phyloP scores from a whole-genome alignment of 2,113 vertebrate genomes.

The Micromys minutus region DNA sequence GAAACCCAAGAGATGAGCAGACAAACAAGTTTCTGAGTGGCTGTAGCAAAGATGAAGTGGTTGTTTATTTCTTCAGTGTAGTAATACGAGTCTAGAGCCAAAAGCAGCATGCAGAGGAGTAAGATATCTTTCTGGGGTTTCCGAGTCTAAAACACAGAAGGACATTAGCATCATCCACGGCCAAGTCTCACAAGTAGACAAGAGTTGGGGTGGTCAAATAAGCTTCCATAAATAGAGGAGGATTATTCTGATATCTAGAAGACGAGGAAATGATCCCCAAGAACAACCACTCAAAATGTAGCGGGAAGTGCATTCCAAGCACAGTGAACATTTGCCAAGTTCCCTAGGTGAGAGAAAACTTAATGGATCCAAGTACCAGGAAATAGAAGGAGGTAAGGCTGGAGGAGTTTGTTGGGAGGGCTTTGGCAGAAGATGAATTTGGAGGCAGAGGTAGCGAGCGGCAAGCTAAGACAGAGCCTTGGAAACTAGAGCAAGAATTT shows the following conservation, averaged over 20 bases:
- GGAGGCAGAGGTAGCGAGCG: neutral
- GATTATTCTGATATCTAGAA: constrained; percentile 19
- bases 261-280: neutral
- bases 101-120: neutral
- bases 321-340: neutral
- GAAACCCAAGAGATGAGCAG: neutral
- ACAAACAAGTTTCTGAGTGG: neutral
- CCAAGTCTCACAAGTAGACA: neutral
- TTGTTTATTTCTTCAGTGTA: neutral
- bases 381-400: neutral
- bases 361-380: neutral
- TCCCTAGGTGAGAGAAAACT: constrained; percentile 10
- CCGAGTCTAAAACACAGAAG: neutral
- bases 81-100: neutral
- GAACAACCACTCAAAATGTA: neutral
- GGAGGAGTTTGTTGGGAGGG: neutral
- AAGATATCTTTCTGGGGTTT: neutral
- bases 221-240: neutral
- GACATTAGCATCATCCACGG: neutral
- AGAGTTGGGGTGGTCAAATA: neutral
- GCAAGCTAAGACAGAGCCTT: neutral
- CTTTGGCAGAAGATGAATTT: neutral
- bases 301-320: neutral
- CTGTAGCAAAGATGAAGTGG: neutral
- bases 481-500: neutral